phyloP scores from a whole-genome alignment of 2,113 vertebrate genomes.

The Micronycteris hirsuta region DNA sequence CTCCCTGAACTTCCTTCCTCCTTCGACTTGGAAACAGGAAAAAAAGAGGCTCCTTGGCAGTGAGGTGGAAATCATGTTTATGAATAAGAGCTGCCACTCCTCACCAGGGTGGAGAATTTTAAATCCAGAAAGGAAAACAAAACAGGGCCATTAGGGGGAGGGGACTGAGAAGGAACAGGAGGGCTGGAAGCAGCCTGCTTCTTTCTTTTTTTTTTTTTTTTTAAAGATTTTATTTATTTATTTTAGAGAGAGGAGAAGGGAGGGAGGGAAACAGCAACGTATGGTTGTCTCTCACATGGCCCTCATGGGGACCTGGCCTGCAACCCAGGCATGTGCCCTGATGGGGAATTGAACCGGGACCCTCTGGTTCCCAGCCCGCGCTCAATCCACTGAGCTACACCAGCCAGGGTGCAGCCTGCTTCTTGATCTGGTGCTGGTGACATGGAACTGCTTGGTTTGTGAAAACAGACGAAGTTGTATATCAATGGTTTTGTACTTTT shows the following conservation, averaged over 20 bases:
- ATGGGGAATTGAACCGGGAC: too few relatives aligned
- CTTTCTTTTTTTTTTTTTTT: too few relatives aligned
- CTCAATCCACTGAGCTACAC: too few relatives aligned
- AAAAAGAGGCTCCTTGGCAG: neutral
- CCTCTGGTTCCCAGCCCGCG: too few relatives aligned
- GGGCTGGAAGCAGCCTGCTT: neutral
- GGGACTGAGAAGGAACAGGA: neutral
- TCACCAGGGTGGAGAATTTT: neutral
- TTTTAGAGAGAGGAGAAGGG: too few relatives aligned
- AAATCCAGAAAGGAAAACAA: neutral
- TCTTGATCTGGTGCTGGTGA: neutral
- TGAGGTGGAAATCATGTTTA: neutral
- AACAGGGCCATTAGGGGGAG: neutral
- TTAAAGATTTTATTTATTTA: too few relatives aligned
- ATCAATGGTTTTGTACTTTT: neutral
- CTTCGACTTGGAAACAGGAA: neutral
- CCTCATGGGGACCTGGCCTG: too few relatives aligned
- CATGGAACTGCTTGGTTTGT: neutral
- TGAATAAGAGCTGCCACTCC: neutral
- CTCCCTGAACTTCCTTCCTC: neutral
- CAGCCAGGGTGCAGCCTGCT: accelerated
- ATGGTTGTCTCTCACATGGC: too few relatives aligned
- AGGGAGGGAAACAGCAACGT: too few relatives aligned
- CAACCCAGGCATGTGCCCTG: too few relatives aligned
- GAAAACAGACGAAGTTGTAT: neutral